Conservation (phyloP, 2,888 invertebrate genomes). For the Magallana nippona region DNA sequence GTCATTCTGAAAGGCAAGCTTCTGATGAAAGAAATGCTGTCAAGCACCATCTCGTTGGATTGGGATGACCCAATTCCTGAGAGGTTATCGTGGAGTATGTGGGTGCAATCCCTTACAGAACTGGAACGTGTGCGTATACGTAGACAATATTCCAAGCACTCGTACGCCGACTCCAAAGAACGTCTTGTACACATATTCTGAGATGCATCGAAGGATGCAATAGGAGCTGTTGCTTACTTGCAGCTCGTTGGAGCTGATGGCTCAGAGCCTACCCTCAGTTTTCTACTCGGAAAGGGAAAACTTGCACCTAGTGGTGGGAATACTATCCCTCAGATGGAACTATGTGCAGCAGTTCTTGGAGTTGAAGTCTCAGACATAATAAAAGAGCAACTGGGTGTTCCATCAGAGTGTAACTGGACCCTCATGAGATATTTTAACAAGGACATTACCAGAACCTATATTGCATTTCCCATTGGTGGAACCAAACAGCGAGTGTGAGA, state of each 20-base stretch:
- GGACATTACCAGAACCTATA: not conserved
- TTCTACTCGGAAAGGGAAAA: slow-evolving; percentile 32
- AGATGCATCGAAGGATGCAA: slow-evolving; percentile 23
- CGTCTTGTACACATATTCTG: not conserved
- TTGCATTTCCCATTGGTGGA: not conserved
- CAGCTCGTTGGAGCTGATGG: not conserved
- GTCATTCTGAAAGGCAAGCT: slow-evolving; percentile 27
- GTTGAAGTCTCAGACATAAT: slow-evolving; percentile 3
- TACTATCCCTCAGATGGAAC: slow-evolving; percentile 24
- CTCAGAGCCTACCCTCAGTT: not conserved
- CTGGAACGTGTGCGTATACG: not conserved
- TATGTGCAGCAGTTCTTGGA: slow-evolving; percentile 13
- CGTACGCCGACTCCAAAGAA: slow-evolving; percentile 13
- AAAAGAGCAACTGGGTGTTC: not conserved
- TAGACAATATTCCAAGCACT: not conserved
- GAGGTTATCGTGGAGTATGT: not conserved
- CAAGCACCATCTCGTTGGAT: not conserved
- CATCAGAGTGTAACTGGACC: slow-evolving; percentile 2
- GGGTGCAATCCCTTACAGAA: slow-evolving; percentile 7
- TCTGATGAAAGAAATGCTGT: slow-evolving; percentile 33
- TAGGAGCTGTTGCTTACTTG: slow-evolving; percentile 22
- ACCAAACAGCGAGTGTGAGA: slow-evolving; percentile 2
- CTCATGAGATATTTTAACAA: not conserved
- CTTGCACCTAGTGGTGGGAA: slow-evolving; percentile 15
- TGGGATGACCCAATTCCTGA: slow-evolving; percentile 35